A percentile compares a stretch with the other conserved stretches of the same genome.
Evolutionary conservation across 2,113 vertebrate species (phyloP).

Genomic region (Amphiprion ocellaris): DNA sequence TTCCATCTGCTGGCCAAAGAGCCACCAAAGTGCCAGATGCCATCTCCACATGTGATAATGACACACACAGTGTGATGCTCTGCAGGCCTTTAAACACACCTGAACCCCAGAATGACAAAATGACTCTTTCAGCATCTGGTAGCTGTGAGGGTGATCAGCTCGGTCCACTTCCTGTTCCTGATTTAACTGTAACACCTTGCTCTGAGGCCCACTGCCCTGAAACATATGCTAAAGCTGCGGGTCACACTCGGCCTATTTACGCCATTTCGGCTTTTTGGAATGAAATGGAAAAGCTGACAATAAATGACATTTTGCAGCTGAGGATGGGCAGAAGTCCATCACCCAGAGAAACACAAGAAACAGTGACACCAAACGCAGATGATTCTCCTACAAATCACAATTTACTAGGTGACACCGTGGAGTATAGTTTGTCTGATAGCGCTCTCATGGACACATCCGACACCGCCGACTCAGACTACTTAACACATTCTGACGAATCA

Average conservation of each 20-base stretch:
- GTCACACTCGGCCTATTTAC: conserved; percentile 70
- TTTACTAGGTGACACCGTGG: conserved; percentile 19
- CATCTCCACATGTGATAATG: conserved; percentile 11
- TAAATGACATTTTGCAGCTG: conserved; percentile 84
- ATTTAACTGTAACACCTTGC: conserved; percentile 49
- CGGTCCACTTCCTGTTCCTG: conserved; percentile 29
- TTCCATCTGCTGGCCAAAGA: conserved; percentile 27
- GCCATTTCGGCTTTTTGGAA: conserved; percentile 86
- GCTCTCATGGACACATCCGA: conserved; percentile 66
- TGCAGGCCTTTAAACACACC: conserved; percentile 8
- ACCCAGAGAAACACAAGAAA: conserved; percentile 34
- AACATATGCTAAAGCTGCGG: conserved; percentile 50
- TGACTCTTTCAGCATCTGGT: conserved; percentile 16
- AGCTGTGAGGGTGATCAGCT: conserved; percentile 27
- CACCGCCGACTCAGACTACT: conserved; percentile 82
- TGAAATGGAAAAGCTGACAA: conserved; percentile 87
- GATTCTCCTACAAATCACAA: not conserved
- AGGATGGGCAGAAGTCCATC: conserved; percentile 49
- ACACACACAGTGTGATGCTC: conserved; percentile 8
- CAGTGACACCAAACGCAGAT: not conserved
- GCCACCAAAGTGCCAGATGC: conserved; percentile 38
- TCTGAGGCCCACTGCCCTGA: conserved; percentile 53
- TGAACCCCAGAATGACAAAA: conserved; percentile 2
- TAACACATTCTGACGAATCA: conserved; percentile 79
- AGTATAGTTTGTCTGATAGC: conserved; percentile 40